Evolutionary conservation across 2,888 invertebrate genomes (phyloP).

Genomic region (Drosophila niveifrons): DNA sequence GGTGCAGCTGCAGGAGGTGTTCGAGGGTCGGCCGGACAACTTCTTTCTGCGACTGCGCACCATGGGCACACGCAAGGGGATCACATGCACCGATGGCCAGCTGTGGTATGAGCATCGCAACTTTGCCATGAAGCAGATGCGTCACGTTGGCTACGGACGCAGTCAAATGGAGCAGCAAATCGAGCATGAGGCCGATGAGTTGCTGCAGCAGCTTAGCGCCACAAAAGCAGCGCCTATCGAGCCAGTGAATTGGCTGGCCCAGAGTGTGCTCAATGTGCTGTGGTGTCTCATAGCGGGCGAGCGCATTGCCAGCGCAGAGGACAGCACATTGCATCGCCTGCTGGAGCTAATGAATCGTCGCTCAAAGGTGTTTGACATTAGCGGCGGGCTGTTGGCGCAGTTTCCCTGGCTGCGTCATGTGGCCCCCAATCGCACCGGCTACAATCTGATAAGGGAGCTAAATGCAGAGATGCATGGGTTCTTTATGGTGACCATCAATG

Average conservation of each 20-base stretch:
- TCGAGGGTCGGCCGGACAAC: constrained; percentile 89
- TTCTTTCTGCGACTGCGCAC: constrained; percentile 88
- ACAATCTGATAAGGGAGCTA: constrained; percentile 87
- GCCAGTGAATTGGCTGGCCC: constrained; percentile 86
- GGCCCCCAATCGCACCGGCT: constrained; percentile 88
- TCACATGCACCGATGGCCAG: constrained; percentile 87
- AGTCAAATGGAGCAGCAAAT: constrained; percentile 87
- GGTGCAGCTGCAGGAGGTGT: constrained; percentile 87
- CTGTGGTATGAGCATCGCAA: constrained; percentile 87
- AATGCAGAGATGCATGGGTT: constrained; percentile 87
- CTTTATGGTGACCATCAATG: constrained; percentile 87
- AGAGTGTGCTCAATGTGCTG: constrained; percentile 88
- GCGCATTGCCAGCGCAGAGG: constrained; percentile 85
- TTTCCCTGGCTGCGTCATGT: constrained; percentile 89
- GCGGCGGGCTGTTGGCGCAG: constrained; percentile 87
- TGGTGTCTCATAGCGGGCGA: constrained; percentile 88
- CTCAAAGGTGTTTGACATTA: constrained; percentile 87
- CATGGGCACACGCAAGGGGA: constrained; percentile 87
- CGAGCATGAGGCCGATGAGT: constrained; percentile 86
- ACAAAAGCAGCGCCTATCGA: constrained; percentile 70
- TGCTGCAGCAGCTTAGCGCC: constrained; percentile 80
- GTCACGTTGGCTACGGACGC: constrained; percentile 87
- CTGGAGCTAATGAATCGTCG: constrained; percentile 86
- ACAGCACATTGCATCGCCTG: constrained; percentile 85
- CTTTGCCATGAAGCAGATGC: constrained; percentile 87